These are phyloP conservation scores for Macquaria ambigua DNA, from an alignment of 2,113 vertebrate genomes.

Conservation along the genomic window DNA sequence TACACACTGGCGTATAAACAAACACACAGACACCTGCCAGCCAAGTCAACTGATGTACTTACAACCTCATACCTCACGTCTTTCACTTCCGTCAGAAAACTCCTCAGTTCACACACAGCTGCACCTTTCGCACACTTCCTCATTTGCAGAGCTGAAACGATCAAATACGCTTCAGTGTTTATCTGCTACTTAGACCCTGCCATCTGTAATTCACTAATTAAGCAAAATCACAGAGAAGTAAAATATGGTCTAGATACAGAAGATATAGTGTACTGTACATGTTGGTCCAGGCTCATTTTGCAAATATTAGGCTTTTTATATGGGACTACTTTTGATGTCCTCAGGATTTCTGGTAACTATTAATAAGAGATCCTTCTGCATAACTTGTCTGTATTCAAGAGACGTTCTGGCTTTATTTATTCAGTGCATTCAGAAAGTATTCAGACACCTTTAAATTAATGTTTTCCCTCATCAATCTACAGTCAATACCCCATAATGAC, in stretches of 20 bases:
- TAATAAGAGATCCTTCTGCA: not conserved
- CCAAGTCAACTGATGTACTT: not conserved
- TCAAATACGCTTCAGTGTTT: not conserved
- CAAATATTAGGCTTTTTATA: not conserved
- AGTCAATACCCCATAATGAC: no score
- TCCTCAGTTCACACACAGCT: not conserved
- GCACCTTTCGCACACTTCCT: not conserved
- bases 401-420: not conserved
- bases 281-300: not conserved
- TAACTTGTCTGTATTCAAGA: not conserved
- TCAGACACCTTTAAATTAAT: no score
- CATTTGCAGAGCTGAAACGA: not conserved
- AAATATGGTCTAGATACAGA: not conserved
- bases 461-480: no score
- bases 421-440: no score
- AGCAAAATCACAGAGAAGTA: not conserved
- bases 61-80: not conserved
- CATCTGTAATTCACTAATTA: not conserved
- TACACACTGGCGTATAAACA: not conserved
- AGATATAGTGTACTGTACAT: not conserved
- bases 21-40: not conserved
- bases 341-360: not conserved
- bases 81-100: not conserved
- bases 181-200: not conserved
- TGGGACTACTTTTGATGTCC: not conserved